Conservation (phyloP, 2,888 invertebrate species). For the Fragum whitleyi region DNA sequence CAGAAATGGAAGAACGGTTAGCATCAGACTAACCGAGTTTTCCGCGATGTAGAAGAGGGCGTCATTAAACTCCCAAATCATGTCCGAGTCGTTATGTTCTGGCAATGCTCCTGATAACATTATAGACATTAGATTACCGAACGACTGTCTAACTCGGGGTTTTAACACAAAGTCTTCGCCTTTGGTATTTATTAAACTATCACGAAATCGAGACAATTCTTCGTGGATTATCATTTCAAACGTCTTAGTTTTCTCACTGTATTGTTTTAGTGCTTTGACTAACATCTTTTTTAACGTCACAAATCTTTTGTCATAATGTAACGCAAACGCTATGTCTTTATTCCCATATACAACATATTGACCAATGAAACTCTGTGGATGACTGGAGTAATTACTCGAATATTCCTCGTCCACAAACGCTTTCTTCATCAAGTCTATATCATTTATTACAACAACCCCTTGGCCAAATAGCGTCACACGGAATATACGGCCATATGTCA, state of each 20-base stretch:
- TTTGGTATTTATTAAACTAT: not conserved
- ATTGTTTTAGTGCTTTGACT: conserved; percentile 16
- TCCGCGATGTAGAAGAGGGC: not conserved
- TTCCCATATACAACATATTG: not conserved
- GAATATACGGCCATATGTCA: conserved; percentile 27
- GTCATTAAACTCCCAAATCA: conserved; percentile 25
- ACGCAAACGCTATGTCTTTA: conserved; percentile 13
- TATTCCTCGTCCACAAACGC: conserved; percentile 28
- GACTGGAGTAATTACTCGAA: conserved; percentile 12
- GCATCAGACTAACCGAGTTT: conserved; percentile 18
- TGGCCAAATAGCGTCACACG: conserved; percentile 25
- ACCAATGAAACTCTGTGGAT: conserved; percentile 25
- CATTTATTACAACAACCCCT: conserved; percentile 38
- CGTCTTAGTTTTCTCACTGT: not conserved
- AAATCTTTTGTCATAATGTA: not conserved
- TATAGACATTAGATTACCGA: conserved; percentile 39
- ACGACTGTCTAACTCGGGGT: conserved; percentile 29
- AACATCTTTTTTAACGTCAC: conserved; percentile 27
- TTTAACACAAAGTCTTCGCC: conserved; percentile 34
- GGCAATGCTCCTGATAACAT: conserved; percentile 25
- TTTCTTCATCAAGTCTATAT: conserved; percentile 26
- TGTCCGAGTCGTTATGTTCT: not conserved
- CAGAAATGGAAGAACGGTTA: conserved; percentile 26
- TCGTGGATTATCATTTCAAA: conserved; percentile 29
- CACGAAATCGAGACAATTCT: conserved; percentile 30